Evolutionary conservation across 1,140 invertebrate species (phyloP), one percentile per base, ranked within the genome.

Genomic region (Belonocnema kinseyi): DNA sequence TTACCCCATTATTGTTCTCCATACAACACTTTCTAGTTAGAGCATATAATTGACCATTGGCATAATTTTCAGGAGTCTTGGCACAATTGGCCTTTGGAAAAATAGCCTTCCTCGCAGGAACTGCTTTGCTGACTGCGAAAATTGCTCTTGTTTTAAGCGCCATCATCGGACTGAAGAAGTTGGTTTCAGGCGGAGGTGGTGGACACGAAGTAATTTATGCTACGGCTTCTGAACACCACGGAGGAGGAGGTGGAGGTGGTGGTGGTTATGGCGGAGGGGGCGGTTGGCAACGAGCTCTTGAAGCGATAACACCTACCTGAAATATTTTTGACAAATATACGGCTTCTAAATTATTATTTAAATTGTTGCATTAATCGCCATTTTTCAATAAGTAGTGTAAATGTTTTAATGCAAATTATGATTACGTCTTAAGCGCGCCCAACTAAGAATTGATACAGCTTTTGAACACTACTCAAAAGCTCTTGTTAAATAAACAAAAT

Each of bases 21-120:
- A 16, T 66, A 66, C 7, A 46, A 11, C 10, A 66, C 33, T 66
- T 66, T 66, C 58, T 66, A 66, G 16, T 66, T 26, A 16, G 61
- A 66, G 61, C 0, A 66, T 66, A 40, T 40, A 66, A 66, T 66
- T 46, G 33, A 66, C 21, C 26, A 46, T 33, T 16, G 61, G 40
- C 33, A 66, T 13, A 66, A 66, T 66, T 54, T 73, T 51, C 52
- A 92, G 92, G 91, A 70, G 93, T 95, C 88, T 89, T 95, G 88
- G 92, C 93, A 1, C 94, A 95, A 88, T 86, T 95, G 87, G 93
- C 94, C 58, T 93, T 95, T 78, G 94, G 94, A 10, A 95, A 94
- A 88, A 93, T 95, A 52, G 94, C 94, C 11, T 92, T 95, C 71
- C 88, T 94, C 51, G 94, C 94, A 16, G 94, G 94, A 21, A 93